phyloP scores from a whole-genome alignment of 2,797 vertebrate genomes.

The Manis javanica region DNA sequence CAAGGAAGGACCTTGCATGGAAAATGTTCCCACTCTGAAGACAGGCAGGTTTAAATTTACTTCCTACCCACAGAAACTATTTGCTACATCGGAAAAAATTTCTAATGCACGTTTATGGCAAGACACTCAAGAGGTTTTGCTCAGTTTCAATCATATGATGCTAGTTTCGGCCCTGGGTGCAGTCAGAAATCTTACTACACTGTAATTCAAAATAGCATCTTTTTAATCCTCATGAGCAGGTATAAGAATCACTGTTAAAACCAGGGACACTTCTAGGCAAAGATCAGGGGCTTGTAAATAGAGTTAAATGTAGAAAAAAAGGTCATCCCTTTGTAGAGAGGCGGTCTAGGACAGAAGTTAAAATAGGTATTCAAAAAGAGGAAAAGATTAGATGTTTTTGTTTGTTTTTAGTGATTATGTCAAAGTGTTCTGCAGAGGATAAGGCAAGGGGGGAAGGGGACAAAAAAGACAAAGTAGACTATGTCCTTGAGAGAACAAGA shows the following conservation, averaged over 20 bases:
- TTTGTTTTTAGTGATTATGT: neutral
- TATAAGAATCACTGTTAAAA: conserved; percentile 36
- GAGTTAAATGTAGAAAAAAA: neutral
- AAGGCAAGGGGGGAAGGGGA: neutral
- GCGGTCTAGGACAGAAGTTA: neutral
- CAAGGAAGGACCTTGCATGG: conserved; percentile 48
- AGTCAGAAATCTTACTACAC: conserved; percentile 67
- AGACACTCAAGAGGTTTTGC: conserved; percentile 75
- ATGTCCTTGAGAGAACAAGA: neutral
- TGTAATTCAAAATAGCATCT: conserved; percentile 67
- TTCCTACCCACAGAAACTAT: conserved; percentile 80
- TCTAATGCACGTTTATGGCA: conserved; percentile 76
- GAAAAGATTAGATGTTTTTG: neutral
- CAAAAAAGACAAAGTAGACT: neutral
- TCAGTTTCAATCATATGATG: conserved; percentile 81
- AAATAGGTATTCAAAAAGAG: conserved; percentile 32
- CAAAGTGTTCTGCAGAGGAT: neutral
- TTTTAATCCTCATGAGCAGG: conserved; percentile 39
- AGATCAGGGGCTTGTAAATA: neutral
- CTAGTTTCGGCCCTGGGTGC: conserved; percentile 68
- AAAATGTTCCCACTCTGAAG: conserved; percentile 70
- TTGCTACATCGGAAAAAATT: conserved; percentile 84
- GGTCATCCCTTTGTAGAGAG: neutral
- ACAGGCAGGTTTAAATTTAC: conserved; percentile 83
- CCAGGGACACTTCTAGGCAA: neutral